Base-by-base conservation (phyloP, 2,797 vertebrate genomes). In the Sciaenops ocellatus region DNA sequence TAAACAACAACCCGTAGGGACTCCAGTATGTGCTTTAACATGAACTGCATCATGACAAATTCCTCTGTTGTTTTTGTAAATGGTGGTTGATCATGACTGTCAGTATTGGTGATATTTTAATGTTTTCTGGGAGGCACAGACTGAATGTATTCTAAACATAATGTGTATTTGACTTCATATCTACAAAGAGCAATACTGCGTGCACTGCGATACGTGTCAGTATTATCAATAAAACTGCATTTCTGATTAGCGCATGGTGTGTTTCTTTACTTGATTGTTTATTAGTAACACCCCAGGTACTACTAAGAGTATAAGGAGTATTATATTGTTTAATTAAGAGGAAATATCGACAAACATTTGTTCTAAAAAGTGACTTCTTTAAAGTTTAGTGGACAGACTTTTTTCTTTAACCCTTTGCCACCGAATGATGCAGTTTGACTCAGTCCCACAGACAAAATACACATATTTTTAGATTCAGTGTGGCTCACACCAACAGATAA, bases 201-300 rank as follows among this genome's bases (percentile, higher is more conserved):
- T 74, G 65, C 78, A 66, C 70, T 52, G 75, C 79, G 54, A 72
- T 46, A 6, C 67, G 42, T 76, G 46, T 77, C 66, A 52, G 59
- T 73, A 82, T 65, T 42, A 78, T 79, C 79, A 92, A 91, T 93
- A 89, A 93, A 93, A 74, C 69, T 54, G 62, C 82, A 82, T 78
- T 90, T 89, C 56, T 66, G 46, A 60, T 70, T 9, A 34, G 0
- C 0, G 22, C 12, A 1, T 18, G 2, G 22, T 13, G 59, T 64
- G 2, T 69, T 74, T 65, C 12, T 68, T 51, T 24, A 46, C 6
- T 1, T 55, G 3, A 5, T 10, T 42, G 13, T 3, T 10, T 44
- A n/a, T 28, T 28, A 28, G 46, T 16, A 18, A 2, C 7, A 26
- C 20, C 15, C 34, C 34, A 9, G 30, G 30, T 34, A 34, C 30